Base-by-base conservation (phyloP, 2,797 vertebrate genomes). In the Morelia viridis region DNA sequence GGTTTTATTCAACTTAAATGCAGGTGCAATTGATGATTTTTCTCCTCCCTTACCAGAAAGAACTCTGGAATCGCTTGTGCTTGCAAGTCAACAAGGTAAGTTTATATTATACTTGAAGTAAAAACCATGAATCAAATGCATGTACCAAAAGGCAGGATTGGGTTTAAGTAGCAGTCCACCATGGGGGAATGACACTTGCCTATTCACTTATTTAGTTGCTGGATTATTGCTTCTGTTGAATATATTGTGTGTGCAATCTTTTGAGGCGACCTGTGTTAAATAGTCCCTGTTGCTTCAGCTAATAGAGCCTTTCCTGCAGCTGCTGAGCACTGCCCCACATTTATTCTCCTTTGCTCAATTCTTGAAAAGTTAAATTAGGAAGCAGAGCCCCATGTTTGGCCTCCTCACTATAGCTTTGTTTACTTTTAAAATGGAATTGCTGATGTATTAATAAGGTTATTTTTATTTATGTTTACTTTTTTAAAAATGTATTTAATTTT, bases 11-110 rank as follows among this genome's bases (percentile, higher is more conserved):
- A 98, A 22, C 98, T 97, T 98, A 99, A 99, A 98, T 98, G 97
- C 97, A 97, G 98, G 98, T 97, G 96, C 96, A 97, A 98, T 96
- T 96, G 98, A 99, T 92, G 99, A 98, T 95, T 98, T 97, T 91
- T 98, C 98, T 97, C 98, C 99, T 97, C 98, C 98, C 0, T 98
- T 99, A 95, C 99, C 99, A 90, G 98, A 98, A 97, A 98, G 99
- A 97, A 99, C 99, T 94, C 98, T 98, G 62, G 99, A 99, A 96
- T 99, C 98, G 95, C 99, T 99, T 98, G 97, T 98, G 64, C 97
- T 99, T 98, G 98, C 98, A 98, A 98, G 98, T 98, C 98, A 98
- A 97, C 98, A 96, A 89, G 96, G 97, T 97, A 94, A 97, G 96
- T 97, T 89, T 28, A 89, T 85, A n/a, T 88, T 91, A 94, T 87